Base-by-base conservation (phyloP, 2,888 invertebrate species). In the Poecilus cupreus region DNA sequence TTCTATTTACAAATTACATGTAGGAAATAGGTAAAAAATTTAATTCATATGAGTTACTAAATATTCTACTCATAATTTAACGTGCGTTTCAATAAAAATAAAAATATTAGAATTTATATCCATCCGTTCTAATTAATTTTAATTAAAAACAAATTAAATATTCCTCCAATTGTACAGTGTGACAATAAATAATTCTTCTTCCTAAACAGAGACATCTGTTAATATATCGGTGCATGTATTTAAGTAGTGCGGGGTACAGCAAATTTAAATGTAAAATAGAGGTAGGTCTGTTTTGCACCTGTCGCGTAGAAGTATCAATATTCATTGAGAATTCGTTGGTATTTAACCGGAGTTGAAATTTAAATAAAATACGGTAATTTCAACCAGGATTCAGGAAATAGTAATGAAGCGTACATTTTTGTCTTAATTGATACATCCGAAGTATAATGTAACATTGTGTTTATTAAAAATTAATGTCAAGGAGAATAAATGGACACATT, bases 201-300 rank as follows among this genome's bases (percentile, higher is more conserved):
- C 3, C 60, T 68, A 68, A 60, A n/a, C 32, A 37, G 16, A 18
- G 37, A 37, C 64, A 68, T 68, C 37, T 68, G 64, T 68, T 68
- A 11, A 60, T 60, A 24, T 37, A 18, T 18, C 51, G 18, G 18
- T 51, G 16, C 51, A 51, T 13, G 8, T 51, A 13, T 51, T 51
- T 51, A 51, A 18, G 51, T 13, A 32, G 32, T 32, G 32, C 32
- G 8, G 32, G 32, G 32, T 32, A 32, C 32, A 32, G 32, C 32
- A 68, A 68, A 68, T 68, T 68, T 68, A 37, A 32, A 68, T 68
- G 64, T 68, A 68, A 68, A 68, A 32, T 37, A 68, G 24, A 68
- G 8, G 8, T 5, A 18, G 11, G 49, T 51, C 43, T 43, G 11
- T 10, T 5, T 18, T 18, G 37, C 64, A 68, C 64, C 64, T 68